These are phyloP conservation scores for Agapostemon virescens DNA, from an alignment of 2,888 invertebrate genomes.

Conservation along the genomic window DNA sequence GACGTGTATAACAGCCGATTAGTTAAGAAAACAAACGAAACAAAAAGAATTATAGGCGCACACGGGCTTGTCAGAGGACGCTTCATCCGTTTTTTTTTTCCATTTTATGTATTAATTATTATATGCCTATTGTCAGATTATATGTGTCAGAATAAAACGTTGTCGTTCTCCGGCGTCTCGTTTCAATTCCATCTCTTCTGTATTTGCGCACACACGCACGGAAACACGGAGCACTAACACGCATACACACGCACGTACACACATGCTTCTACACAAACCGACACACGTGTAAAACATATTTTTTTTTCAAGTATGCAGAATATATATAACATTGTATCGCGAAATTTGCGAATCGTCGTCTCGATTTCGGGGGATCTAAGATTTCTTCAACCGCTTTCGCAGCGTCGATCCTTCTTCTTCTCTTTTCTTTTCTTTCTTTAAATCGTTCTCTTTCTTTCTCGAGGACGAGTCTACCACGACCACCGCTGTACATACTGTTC, in stretches of 20 bases:
- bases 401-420: slow-evolving; percentile 31
- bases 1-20: slow-evolving; percentile 21
- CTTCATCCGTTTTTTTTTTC: slow-evolving; percentile 35
- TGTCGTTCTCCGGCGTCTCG: slow-evolving; percentile 48
- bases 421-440: too few species aligned
- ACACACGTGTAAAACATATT: not conserved
- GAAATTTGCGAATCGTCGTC: too few species aligned
- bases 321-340: not conserved
- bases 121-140: slow-evolving; percentile 46
- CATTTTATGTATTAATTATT: slow-evolving; percentile 54
- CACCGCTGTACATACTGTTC: slow-evolving; percentile 54
- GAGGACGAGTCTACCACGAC: slow-evolving; percentile 30
- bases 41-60: not conserved
- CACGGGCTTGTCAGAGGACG: slow-evolving; percentile 36
- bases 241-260: not conserved
- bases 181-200: slow-evolving; percentile 42
- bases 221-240: too few species aligned
- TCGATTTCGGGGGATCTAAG: slow-evolving; percentile 1
- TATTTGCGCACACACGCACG: not conserved
- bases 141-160: slow-evolving; percentile 56
- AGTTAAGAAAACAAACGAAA: not conserved
- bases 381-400: slow-evolving; percentile 16
- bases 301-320: not conserved
- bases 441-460: slow-evolving; percentile 10
- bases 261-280: not conserved